These are phyloP conservation scores for Hirudo medicinalis DNA, from an alignment of 1,140 invertebrate species.

Conservation along the genomic window DNA sequence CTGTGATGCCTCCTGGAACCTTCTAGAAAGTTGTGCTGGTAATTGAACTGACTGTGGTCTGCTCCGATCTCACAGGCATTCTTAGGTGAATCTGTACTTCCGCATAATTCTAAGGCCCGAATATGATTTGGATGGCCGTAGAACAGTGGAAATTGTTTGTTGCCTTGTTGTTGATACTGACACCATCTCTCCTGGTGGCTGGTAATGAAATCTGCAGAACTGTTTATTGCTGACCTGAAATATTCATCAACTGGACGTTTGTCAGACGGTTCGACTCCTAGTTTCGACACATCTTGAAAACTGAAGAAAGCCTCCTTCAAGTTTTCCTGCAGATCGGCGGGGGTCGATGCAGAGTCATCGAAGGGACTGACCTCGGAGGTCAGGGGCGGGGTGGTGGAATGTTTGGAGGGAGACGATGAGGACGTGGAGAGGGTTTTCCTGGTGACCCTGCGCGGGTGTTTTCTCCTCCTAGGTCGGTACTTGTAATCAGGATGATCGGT, in stretches of 20 bases:
- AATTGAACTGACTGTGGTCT: too few species aligned
- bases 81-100: too few species aligned
- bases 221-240: too few species aligned
- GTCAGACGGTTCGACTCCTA: not conserved
- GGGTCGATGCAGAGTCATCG: not conserved
- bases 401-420: not conserved
- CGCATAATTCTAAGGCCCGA: too few species aligned
- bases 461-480: slow-evolving; percentile 54
- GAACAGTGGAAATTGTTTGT: too few species aligned
- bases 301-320: not conserved
- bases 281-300: not conserved
- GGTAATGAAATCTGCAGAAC: too few species aligned
- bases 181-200: too few species aligned
- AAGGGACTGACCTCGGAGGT: not conserved
- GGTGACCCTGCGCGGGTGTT: slow-evolving; percentile 27
- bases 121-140: too few species aligned
- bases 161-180: too few species aligned
- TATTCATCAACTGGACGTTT: not conserved
- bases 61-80: too few species aligned
- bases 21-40: too few species aligned
- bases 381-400: not conserved
- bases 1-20: too few species aligned
- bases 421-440: slow-evolving; percentile 12
- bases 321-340: not conserved
- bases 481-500: slow-evolving; percentile 98